phyloP scores from a whole-genome alignment of 2,888 invertebrate genomes.

The Mesoligia furuncula region DNA sequence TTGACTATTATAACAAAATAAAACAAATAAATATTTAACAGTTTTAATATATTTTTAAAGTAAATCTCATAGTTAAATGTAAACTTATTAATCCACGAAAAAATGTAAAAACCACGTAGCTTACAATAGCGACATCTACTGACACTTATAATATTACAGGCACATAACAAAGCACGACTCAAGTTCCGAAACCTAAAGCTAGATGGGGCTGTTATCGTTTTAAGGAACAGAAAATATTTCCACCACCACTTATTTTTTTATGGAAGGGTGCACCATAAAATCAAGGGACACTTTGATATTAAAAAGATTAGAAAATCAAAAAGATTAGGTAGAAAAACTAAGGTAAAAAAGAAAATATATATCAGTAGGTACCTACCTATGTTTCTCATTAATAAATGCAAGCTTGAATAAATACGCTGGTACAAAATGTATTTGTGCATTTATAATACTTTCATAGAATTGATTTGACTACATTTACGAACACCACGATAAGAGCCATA shows the following conservation, averaged over 20 bases:
- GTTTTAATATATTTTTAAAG: background rate
- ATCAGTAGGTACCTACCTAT: background rate
- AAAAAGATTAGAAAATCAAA: background rate
- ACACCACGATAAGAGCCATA: too few relatives aligned
- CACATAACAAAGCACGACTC: background rate
- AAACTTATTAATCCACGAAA: background rate
- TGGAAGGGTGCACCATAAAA: background rate
- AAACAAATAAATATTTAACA: background rate
- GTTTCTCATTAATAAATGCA: too few relatives aligned
- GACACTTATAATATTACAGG: background rate
- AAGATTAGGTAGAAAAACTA: background rate
- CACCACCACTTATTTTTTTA: background rate
- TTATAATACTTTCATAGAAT: background rate
- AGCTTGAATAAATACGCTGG: too few relatives aligned
- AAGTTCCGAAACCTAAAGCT: background rate
- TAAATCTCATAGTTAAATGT: background rate
- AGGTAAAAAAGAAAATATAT: background rate
- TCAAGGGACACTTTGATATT: background rate
- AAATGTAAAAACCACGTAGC: background rate
- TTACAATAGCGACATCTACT: constrained; percentile 4
- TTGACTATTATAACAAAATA: background rate
- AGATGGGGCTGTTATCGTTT: constrained; percentile 1
- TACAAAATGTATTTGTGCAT: too few relatives aligned
- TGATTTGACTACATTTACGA: background rate
- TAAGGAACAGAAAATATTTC: background rate